These are phyloP conservation scores for Philotrypesis tridentata DNA, from an alignment of 1,140 invertebrate species.

Conservation along the genomic window DNA sequence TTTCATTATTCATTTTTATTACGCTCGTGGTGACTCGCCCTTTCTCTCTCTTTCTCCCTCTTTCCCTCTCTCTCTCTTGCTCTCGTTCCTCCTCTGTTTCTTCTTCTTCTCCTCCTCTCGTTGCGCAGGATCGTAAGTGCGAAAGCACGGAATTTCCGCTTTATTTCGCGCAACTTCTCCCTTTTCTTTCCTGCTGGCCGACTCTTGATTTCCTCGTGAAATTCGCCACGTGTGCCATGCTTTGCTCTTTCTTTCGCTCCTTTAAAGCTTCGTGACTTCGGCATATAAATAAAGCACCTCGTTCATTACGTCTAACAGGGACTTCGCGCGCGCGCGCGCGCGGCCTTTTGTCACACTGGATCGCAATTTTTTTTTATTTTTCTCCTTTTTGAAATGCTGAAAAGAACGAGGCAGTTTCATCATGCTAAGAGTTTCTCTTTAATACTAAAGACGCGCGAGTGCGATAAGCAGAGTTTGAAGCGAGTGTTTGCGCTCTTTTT, in stretches of 20 bases:
- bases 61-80: neutral
- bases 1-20: slow-evolving; percentile 44
- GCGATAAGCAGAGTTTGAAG: too few species aligned
- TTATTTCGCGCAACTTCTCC: neutral
- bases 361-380: neutral
- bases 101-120: neutral
- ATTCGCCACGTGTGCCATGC: neutral
- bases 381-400: neutral
- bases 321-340: neutral
- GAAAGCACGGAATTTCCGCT: slow-evolving; percentile 22
- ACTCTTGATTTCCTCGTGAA: slow-evolving; percentile 11
- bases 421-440: slow-evolving; percentile 21
- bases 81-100: neutral
- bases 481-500: neutral
- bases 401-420: slow-evolving; percentile 12
- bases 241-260: neutral
- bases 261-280: neutral
- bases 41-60: neutral
- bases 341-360: neutral
- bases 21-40: neutral
- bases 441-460: neutral
- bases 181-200: neutral
- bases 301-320: slow-evolving; percentile 26
- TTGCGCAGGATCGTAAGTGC: neutral
- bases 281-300: slow-evolving; percentile 21